A percentile compares a stretch with the other conserved stretches of the same genome.
These are phyloP conservation scores for Bombus terrestris DNA, from an alignment of 1,140 invertebrate species.

Conservation along the genomic window DNA sequence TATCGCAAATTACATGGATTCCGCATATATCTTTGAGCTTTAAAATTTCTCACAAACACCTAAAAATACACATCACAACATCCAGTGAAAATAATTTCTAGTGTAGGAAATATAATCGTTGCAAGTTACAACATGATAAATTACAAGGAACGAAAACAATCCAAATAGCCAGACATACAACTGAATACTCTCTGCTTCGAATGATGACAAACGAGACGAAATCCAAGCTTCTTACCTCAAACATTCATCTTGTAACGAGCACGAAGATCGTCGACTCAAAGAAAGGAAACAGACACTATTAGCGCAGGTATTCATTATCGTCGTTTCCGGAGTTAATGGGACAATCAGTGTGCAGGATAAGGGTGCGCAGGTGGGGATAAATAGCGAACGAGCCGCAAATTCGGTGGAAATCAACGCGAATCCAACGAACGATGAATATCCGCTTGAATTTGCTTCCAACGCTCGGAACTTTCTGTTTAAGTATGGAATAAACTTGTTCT, in stretches of 20 bases:
- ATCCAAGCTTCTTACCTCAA: background rate
- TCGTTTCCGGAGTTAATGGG: background rate
- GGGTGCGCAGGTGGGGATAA: background rate
- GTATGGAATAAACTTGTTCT: conserved; percentile 25
- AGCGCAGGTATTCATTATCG: conserved; percentile 13
- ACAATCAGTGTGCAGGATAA: background rate
- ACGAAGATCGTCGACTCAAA: background rate
- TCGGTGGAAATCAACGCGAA: background rate
- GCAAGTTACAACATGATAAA: too few species aligned
- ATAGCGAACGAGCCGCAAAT: conserved; percentile 18
- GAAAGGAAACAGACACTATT: background rate
- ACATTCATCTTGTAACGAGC: background rate
- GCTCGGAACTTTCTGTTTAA: conserved; percentile 27
- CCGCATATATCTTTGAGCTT: fast-evolving
- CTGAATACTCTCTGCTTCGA: background rate
- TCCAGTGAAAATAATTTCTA: too few species aligned
- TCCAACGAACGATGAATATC: background rate
- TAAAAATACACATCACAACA: too few species aligned
- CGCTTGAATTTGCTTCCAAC: background rate
- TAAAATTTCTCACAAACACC: too few species aligned
- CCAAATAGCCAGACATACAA: background rate
- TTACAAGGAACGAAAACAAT: background rate
- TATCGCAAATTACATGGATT: too few species aligned
- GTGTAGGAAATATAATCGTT: too few species aligned
- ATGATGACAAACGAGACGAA: background rate